Evolutionary conservation across 1,140 invertebrate genomes (phyloP).

Genomic region (Plodia interpunctella): DNA sequence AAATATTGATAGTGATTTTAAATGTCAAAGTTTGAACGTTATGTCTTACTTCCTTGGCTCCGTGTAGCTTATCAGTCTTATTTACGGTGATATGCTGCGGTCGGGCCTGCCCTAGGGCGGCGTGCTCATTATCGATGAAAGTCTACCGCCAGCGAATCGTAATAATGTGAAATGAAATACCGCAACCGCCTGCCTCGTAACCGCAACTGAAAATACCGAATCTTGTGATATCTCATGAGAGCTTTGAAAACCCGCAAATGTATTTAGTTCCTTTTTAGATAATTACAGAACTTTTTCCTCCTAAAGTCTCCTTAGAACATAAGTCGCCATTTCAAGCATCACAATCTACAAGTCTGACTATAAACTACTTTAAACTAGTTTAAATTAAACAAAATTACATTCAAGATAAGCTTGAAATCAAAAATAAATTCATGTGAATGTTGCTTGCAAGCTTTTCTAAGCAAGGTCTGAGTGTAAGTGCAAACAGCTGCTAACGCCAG

Average conservation of each 20-base stretch:
- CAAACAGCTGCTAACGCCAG: constrained; percentile 48
- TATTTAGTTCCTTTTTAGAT: too few relatives aligned
- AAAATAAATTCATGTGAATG: constrained; percentile 7
- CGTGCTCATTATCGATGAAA: constrained; percentile 55
- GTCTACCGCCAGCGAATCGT: constrained; percentile 40
- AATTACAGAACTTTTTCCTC: too few relatives aligned
- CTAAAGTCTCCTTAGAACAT: too few relatives aligned
- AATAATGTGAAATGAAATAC: constrained; percentile 65
- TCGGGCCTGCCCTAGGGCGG: constrained; percentile 35
- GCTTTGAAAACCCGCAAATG: too few relatives aligned
- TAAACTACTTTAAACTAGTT: too few relatives aligned
- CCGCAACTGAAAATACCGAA: constrained; percentile 33
- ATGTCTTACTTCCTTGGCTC: background rate
- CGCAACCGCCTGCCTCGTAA: constrained; percentile 38
- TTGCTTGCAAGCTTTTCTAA: constrained; percentile 7
- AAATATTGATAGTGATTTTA: too few relatives aligned
- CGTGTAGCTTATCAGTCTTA: background rate
- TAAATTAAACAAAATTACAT: background rate
- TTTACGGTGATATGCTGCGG: constrained; percentile 46
- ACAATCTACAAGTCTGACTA: too few relatives aligned
- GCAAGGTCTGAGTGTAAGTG: constrained; percentile 9
- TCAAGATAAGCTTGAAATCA: too few relatives aligned
- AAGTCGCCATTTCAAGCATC: too few relatives aligned
- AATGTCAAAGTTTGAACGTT: background rate
- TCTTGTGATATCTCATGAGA: too few relatives aligned